A percentile compares a stretch with the other conserved stretches of the same genome.
Conservation (phyloP, 2,797 vertebrate species). For the Rhinella marina region DNA sequence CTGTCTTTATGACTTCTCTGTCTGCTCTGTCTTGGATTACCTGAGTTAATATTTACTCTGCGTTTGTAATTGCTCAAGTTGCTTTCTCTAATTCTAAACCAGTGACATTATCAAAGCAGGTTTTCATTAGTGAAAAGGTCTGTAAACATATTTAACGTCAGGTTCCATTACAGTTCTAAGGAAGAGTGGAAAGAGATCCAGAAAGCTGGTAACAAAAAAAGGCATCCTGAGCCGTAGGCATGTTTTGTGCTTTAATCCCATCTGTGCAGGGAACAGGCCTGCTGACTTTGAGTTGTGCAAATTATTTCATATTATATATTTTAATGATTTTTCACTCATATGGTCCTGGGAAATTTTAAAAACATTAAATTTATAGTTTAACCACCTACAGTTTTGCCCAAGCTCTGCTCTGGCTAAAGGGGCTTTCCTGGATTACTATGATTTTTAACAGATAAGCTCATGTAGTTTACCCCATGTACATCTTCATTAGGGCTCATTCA, state of each 20-base stretch:
- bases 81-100: slow-evolving; percentile 37
- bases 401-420: too few relatives aligned
- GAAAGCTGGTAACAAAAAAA: slow-evolving; percentile 50
- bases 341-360: not conserved
- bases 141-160: slow-evolving; percentile 58
- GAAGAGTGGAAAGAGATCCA: slow-evolving; percentile 43
- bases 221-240: slow-evolving; percentile 43
- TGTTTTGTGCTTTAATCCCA: slow-evolving; percentile 13
- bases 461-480: too few relatives aligned
- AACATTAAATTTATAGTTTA: too few relatives aligned
- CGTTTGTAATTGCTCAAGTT: slow-evolving; percentile 41
- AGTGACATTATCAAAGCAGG: slow-evolving; percentile 54
- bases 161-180: slow-evolving; percentile 40
- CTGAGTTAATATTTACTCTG: slow-evolving; percentile 50
- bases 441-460: too few relatives aligned
- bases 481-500: too few relatives aligned
- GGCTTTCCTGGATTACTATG: too few relatives aligned
- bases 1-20: not conserved
- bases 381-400: too few relatives aligned
- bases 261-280: not conserved
- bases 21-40: slow-evolving; percentile 5
- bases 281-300: not conserved
- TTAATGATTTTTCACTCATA: not conserved
- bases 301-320: not conserved
- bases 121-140: slow-evolving; percentile 51